These are phyloP conservation scores for Gymnoscelis rufifasciata DNA, from an alignment of 2,888 invertebrate species.

Conservation along the genomic window DNA sequence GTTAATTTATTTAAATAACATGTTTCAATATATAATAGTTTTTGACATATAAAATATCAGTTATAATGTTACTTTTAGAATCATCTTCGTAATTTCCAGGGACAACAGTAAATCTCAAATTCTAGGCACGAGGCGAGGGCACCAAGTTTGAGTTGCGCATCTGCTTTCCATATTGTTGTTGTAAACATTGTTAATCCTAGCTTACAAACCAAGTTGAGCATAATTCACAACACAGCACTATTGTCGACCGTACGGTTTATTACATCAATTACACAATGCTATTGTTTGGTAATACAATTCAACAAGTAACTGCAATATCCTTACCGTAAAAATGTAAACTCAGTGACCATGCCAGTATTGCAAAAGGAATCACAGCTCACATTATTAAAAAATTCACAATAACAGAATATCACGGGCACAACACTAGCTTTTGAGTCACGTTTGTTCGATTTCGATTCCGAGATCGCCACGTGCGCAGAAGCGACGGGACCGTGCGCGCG, in stretches of 20 bases:
- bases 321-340: conserved; percentile 62
- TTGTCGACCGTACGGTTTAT: conserved; percentile 1
- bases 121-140: conserved; percentile 10
- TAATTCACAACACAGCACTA: conserved; percentile 11
- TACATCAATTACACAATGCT: conserved; percentile 16
- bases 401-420: conserved; percentile 43
- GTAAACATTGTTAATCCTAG: conserved; percentile 15
- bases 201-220: conserved; percentile 4
- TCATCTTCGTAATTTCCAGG: no score
- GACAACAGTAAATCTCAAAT: conserved; percentile 8
- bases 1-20: no score
- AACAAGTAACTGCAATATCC: conserved; percentile 44
- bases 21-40: no score
- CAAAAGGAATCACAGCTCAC: conserved; percentile 47
- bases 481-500: conserved; percentile 42
- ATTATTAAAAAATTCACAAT: conserved; percentile 54
- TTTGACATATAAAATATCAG: no score
- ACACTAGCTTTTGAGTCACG: conserved; percentile 49
- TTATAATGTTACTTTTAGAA: no score
- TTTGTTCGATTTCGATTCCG: conserved; percentile 42
- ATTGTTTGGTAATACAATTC: conserved; percentile 17
- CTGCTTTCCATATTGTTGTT: conserved; percentile 19
- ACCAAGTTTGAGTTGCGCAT: conserved; percentile 5
- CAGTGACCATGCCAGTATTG: conserved; percentile 44
- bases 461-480: conserved; percentile 37